These are phyloP conservation scores for Pao palembangensis DNA, from an alignment of 2,113 vertebrate genomes.

Conservation along the genomic window DNA sequence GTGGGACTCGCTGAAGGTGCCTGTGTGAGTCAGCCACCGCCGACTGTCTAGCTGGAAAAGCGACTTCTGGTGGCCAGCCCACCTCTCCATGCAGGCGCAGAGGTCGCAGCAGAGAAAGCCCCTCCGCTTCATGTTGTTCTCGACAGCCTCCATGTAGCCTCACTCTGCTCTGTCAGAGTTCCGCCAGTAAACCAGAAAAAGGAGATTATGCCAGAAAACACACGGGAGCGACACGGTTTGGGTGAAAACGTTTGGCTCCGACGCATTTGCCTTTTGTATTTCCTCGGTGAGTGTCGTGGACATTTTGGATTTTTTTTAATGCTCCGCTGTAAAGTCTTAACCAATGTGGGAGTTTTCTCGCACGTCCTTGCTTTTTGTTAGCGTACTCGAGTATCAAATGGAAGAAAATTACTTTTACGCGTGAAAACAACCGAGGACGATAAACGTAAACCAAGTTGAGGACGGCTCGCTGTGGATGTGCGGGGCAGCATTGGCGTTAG, in stretches of 20 bases:
- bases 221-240: constrained; percentile 58
- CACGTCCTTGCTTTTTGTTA: not conserved
- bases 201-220: constrained; percentile 52
- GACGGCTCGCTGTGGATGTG: constrained; percentile 46
- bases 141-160: constrained; percentile 31
- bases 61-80: constrained; percentile 44
- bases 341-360: not conserved
- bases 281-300: constrained; percentile 69
- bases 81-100: constrained; percentile 18
- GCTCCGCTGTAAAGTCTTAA: constrained; percentile 6
- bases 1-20: not conserved
- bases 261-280: constrained; percentile 69
- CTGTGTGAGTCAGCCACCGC: constrained; percentile 37
- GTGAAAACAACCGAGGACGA: constrained; percentile 16
- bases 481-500: constrained; percentile 24
- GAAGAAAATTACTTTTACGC: constrained; percentile 6
- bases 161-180: constrained; percentile 10
- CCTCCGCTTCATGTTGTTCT: constrained; percentile 17
- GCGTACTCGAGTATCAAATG: not conserved
- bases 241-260: constrained; percentile 38
- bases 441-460: constrained; percentile 25
- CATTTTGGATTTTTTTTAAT: constrained; percentile 67
- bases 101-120: constrained; percentile 41
- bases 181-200: not conserved
- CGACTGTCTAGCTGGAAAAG: constrained; percentile 10